phyloP scores from a whole-genome alignment of 2,113 vertebrate species.

The Mastomys natalensis region DNA sequence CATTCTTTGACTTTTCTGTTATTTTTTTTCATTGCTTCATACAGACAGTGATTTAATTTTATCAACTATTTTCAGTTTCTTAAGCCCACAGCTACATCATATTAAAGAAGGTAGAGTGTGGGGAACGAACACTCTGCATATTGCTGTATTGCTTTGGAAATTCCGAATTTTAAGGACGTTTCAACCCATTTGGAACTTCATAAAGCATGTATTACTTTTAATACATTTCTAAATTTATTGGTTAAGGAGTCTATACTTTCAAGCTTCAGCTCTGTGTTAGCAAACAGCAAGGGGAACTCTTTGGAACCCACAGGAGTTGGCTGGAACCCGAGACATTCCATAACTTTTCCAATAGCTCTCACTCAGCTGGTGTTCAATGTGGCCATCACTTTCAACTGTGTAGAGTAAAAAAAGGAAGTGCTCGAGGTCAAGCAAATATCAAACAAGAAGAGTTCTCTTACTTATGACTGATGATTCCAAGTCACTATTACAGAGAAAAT shows the following conservation, averaged over 20 bases:
- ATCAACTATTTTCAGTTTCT: conserved; percentile 70
- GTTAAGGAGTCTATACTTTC: conserved; percentile 52
- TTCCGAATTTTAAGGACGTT: conserved; percentile 77
- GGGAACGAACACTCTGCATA: neutral
- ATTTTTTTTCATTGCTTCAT: conserved; percentile 56
- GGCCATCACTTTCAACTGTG: conserved; percentile 9
- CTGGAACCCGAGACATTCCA: neutral
- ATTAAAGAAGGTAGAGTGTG: conserved; percentile 69
- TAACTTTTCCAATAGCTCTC: conserved; percentile 41
- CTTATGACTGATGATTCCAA: neutral
- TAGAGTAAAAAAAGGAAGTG: neutral
- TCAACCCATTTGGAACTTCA: conserved; percentile 39
- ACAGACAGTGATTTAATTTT: conserved; percentile 75
- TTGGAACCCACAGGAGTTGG: neutral
- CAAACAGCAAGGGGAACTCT: conserved; percentile 31
- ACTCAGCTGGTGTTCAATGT: conserved; percentile 14
- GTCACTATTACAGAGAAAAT: conserved; percentile 26
- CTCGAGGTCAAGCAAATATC: conserved; percentile 59
- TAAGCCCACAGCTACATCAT: conserved; percentile 68
- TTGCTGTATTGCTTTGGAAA: conserved; percentile 76
- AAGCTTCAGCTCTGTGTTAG: neutral
- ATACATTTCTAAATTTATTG: conserved; percentile 16
- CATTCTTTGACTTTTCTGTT: conserved; percentile 44
- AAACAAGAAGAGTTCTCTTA: conserved; percentile 41
- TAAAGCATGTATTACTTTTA: conserved; percentile 63